These are phyloP conservation scores for Pavo muticus DNA, from an alignment of 2,113 vertebrate genomes.

Conservation along the genomic window DNA sequence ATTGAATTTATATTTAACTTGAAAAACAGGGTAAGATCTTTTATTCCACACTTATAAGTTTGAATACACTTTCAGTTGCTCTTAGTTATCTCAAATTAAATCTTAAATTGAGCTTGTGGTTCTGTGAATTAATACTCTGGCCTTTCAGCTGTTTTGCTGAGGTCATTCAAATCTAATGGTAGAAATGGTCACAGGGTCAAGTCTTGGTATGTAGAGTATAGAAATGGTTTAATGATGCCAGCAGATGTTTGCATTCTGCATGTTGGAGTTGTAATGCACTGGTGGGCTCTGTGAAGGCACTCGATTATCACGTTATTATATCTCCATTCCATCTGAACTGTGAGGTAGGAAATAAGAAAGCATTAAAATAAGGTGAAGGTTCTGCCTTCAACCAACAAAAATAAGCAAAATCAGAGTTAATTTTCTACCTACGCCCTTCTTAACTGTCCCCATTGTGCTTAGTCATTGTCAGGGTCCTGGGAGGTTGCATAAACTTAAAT, in stretches of 20 bases:
- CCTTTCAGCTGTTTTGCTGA: constrained; percentile 83
- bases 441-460: constrained; percentile 58
- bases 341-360: constrained; percentile 33
- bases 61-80: constrained; percentile 84
- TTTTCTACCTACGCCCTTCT: constrained; percentile 31
- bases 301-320: constrained; percentile 49
- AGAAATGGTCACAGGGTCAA: constrained; percentile 81
- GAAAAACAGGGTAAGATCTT: constrained; percentile 79
- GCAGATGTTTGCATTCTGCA: constrained; percentile 77
- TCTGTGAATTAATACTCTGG: constrained; percentile 83
- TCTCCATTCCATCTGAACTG: constrained; percentile 39
- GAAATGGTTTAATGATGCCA: constrained; percentile 80
- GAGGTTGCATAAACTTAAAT: constrained; percentile 57
- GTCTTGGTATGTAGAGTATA: constrained; percentile 73
- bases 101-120: constrained; percentile 87
- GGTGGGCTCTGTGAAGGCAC: constrained; percentile 60
- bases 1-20: constrained; percentile 80
- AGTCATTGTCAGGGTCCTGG: constrained; percentile 55
- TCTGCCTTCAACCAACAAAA: constrained; percentile 44
- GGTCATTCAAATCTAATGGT: constrained; percentile 84
- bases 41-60: constrained; percentile 80
- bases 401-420: constrained; percentile 49
- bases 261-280: constrained; percentile 48
- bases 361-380: constrained; percentile 21
- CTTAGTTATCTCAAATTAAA: constrained; percentile 88